These are phyloP conservation scores for Contarinia nasturtii DNA, from an alignment of 1,140 invertebrate species.

Conservation along the genomic window DNA sequence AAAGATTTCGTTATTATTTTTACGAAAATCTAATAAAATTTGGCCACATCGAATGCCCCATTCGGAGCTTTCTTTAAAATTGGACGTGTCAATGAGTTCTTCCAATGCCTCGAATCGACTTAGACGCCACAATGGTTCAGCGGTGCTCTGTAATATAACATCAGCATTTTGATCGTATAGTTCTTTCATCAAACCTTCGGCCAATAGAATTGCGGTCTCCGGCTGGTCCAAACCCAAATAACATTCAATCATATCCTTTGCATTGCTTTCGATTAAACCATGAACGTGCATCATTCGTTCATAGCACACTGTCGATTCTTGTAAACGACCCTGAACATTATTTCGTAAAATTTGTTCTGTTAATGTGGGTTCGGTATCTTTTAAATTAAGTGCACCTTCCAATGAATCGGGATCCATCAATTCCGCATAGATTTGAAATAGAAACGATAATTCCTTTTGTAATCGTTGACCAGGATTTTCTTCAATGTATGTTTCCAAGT, in stretches of 20 bases:
- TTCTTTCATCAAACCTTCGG: conserved; percentile 32
- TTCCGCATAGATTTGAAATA: conserved; percentile 53
- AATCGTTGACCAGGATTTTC: conserved; percentile 29
- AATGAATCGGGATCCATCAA: conserved; percentile 60
- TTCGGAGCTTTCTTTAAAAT: conserved; percentile 23
- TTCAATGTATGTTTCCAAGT: conserved; percentile 49
- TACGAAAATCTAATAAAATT: conserved; percentile 33
- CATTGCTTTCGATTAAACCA: conserved; percentile 27
- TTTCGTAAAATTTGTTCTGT: conserved; percentile 51
- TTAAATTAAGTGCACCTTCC: conserved; percentile 44
- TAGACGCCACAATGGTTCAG: conserved; percentile 77
- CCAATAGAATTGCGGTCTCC: conserved; percentile 48
- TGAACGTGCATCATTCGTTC: conserved; percentile 42
- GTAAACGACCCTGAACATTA: conserved; percentile 46
- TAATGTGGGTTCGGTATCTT: conserved; percentile 41
- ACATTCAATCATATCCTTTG: conserved; percentile 49
- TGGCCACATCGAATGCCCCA: conserved; percentile 43
- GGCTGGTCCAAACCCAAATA: conserved; percentile 57
- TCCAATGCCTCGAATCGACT: conserved; percentile 61
- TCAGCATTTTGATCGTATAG: conserved; percentile 24
- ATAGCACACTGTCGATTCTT: conserved; percentile 58
- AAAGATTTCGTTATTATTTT: conserved; percentile 21
- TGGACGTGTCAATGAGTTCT: conserved; percentile 30
- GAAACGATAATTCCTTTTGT: conserved; percentile 35
- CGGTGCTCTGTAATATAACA: conserved; percentile 35